phyloP scores from a whole-genome alignment of 2,797 vertebrate genomes.

The Sibirionetta formosa region DNA sequence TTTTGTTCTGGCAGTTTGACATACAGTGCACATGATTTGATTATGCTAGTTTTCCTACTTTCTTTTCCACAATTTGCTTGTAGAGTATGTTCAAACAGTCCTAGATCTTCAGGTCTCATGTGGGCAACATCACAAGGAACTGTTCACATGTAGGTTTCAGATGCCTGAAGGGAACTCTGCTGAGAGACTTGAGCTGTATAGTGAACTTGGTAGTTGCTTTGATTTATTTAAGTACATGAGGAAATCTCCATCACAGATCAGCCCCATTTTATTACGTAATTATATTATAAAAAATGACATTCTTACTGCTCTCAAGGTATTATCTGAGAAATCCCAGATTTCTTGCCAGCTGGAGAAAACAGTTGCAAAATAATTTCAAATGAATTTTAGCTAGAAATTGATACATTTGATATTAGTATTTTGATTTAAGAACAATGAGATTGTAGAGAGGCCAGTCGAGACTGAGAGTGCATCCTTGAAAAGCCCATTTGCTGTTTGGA shows the following conservation, averaged over 20 bases:
- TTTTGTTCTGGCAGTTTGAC: not conserved
- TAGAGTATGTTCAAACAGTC: not conserved
- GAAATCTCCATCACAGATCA: not conserved
- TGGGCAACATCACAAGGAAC: not conserved
- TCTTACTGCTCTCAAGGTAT: not conserved
- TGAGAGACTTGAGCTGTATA: not conserved
- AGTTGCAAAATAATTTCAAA: slow-evolving; percentile 26
- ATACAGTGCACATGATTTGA: not conserved
- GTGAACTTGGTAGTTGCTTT: not conserved
- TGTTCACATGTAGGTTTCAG: not conserved
- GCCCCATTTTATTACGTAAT: not conserved
- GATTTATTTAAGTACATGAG: not conserved
- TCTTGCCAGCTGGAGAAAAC: slow-evolving; percentile 9
- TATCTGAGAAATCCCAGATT: not conserved
- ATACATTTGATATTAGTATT: not conserved
- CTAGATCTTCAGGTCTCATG: not conserved
- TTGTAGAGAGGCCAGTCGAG: not conserved
- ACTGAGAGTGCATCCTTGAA: not conserved
- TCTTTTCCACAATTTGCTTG: slow-evolving; percentile 10
- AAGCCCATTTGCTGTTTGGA: not conserved
- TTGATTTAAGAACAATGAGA: slow-evolving; percentile 24
- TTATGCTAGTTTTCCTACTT: not conserved
- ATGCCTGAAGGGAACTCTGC: not conserved
- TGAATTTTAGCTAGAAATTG: slow-evolving; percentile 39
- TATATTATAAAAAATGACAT: not conserved